phyloP scores from a whole-genome alignment of 2,888 invertebrate genomes.

The Ectemnius lituratus region DNA sequence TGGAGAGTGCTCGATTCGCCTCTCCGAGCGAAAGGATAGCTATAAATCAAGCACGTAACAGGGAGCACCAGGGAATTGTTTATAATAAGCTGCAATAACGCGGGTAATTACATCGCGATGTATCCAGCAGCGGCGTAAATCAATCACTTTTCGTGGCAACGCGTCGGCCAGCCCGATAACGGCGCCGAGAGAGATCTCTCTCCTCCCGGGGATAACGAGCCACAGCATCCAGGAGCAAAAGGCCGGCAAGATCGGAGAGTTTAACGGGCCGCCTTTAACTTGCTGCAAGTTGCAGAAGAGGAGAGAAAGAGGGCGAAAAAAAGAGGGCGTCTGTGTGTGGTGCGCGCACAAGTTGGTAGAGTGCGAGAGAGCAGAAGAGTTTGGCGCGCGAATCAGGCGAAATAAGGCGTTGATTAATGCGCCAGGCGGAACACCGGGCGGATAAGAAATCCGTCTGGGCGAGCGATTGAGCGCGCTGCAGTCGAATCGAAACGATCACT shows the following conservation, averaged over 20 bases:
- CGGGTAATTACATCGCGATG: constrained; percentile 38
- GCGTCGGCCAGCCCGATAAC: constrained; percentile 24
- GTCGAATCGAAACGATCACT: neutral
- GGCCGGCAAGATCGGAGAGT: neutral
- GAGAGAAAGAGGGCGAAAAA: too few relatives aligned
- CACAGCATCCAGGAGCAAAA: neutral
- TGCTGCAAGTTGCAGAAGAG: neutral
- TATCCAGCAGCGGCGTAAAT: constrained; percentile 41
- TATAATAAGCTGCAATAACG: constrained; percentile 49
- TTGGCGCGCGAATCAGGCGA: too few relatives aligned
- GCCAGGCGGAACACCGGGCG: too few relatives aligned
- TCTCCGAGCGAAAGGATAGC: neutral
- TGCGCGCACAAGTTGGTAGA: constrained; percentile 3
- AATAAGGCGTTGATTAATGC: too few relatives aligned
- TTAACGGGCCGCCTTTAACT: constrained; percentile 7
- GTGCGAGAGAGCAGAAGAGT: constrained; percentile 7
- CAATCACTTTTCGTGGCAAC: constrained; percentile 33
- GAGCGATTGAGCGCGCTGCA: too few relatives aligned
- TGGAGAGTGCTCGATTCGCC: constrained; percentile 33
- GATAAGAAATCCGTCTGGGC: too few relatives aligned
- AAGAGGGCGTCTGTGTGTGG: too few relatives aligned
- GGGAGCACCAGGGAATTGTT: constrained; percentile 43
- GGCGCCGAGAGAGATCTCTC: constrained; percentile 3
- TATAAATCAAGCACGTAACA: constrained; percentile 30
- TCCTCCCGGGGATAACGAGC: constrained; percentile 17